phyloP scores from a whole-genome alignment of 2,888 invertebrate genomes.

The Caenorhabditis drosophilae region DNA sequence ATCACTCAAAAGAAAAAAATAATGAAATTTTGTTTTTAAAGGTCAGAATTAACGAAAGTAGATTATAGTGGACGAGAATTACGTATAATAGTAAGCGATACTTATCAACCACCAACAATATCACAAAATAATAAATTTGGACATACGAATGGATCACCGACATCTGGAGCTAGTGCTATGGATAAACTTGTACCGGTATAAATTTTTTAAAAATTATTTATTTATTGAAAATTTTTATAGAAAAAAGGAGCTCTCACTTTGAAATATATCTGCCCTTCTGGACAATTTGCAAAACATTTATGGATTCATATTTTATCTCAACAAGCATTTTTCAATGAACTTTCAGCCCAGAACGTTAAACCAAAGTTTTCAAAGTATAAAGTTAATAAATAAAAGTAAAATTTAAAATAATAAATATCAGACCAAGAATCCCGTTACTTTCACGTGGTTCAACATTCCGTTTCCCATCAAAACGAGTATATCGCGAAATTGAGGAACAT shows the following conservation, averaged over 20 bases:
- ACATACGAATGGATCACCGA: slow-evolving; percentile 17
- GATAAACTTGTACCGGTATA: slow-evolving; percentile 18
- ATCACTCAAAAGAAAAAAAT: too few species aligned
- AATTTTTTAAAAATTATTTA: neutral
- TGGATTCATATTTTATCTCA: slow-evolving; percentile 98
- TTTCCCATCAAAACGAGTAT: slow-evolving; percentile 58
- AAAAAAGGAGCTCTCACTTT: slow-evolving; percentile 72
- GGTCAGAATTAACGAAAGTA: slow-evolving; percentile 74
- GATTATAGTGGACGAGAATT: slow-evolving; percentile 98
- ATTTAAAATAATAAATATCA: slow-evolving; percentile 13
- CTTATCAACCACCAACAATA: slow-evolving; percentile 25
- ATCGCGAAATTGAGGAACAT: slow-evolving; percentile 56
- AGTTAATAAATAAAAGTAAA: neutral
- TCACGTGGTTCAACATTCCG: slow-evolving; percentile 65
- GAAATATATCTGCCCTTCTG: slow-evolving; percentile 91
- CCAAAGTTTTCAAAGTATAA: slow-evolving; percentile 59
- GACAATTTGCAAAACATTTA: slow-evolving; percentile 89
- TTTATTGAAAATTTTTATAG: slow-evolving; percentile 6
- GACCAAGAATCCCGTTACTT: slow-evolving; percentile 58
- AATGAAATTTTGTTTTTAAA: too few species aligned
- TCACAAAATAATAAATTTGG: too few species aligned
- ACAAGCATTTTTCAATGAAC: slow-evolving; percentile 88
- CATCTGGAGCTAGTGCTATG: slow-evolving; percentile 14
- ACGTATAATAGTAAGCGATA: slow-evolving; percentile 79
- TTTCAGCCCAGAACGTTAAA: slow-evolving; percentile 51